Evolutionary conservation across 2,797 vertebrate species (phyloP), one percentile per base, ranked within the genome.

Genomic region (Siniperca undulata): DNA sequence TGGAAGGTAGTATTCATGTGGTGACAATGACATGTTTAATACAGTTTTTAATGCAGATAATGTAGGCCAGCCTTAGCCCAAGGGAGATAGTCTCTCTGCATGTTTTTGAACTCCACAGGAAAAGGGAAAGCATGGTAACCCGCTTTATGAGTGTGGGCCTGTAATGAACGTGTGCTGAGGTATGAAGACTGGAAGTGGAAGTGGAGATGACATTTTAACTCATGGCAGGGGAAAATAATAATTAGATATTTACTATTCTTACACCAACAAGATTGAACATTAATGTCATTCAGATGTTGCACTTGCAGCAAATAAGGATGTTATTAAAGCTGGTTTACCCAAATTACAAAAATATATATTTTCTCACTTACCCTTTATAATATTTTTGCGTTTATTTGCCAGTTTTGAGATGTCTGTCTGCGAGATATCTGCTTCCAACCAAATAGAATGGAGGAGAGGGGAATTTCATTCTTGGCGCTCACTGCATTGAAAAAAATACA

Each of bases 1-100:
- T 36, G 27, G 19, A 70, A 50, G 38, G 59, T 40, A 50, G 60
- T 40, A 48, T 74, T 85, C 68, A 69, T 50, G 27, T 2, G 34
- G 67, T 66, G 71, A 60, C 77, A 84, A 48, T 74, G 65, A 70
- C 59, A 77, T 42, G 67, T 82, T 83, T 73, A 78, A 82, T 64
- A 60, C 62, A 62, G 56, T 74, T 67, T 82, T 65, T 74, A 61
- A 82, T 74, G 72, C 61, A 71, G 40, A 74, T 75, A 71, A 73
- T 78, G 78, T 80, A 80, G 74, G 80, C 48, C 80, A 82, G 59
- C 8, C 17, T 44, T 65, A 59, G 79, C 85, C 74, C 20, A 38
- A 42, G 73, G 77, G 62, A 50, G 67, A 42, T 44, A n/a, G 27
- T 65, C 71, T 78, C 70, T 40, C 30, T 59, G 70, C 50, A 71